A percentile compares a stretch with the other conserved stretches of the same genome.
These are phyloP conservation scores for Danionella cerebrum DNA, from an alignment of 2,113 vertebrate genomes.

Conservation along the genomic window DNA sequence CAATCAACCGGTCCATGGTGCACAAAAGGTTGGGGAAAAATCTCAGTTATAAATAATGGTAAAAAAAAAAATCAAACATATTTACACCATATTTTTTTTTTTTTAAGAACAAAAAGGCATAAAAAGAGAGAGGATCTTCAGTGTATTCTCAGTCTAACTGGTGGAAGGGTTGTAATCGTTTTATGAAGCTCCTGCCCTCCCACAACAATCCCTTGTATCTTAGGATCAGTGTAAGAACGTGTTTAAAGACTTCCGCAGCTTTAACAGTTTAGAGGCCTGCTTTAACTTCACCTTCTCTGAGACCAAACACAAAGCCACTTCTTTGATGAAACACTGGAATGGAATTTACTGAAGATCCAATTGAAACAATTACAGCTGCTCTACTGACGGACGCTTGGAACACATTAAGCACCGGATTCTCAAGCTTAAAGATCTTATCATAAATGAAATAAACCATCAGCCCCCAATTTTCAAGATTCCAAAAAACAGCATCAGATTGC, in stretches of 20 bases:
- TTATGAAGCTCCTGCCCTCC: neutral
- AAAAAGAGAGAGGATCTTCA: neutral
- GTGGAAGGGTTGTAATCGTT: neutral
- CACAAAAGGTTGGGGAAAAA: no score
- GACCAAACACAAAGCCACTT: conserved; percentile 26
- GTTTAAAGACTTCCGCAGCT: conserved; percentile 38
- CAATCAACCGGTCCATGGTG: no score
- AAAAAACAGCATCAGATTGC: neutral
- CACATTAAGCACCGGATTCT: no score
- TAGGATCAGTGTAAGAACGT: conserved; percentile 27
- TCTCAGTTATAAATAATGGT: no score
- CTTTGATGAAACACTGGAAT: neutral
- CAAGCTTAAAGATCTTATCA: no score
- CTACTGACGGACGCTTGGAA: no score
- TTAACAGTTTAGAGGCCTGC: conserved; percentile 34
- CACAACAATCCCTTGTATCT: neutral
- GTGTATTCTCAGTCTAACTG: conserved; percentile 19
- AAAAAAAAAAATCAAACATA: no score
- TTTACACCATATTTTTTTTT: no score
- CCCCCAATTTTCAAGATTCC: no score
- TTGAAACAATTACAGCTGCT: neutral
- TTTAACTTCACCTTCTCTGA: conserved; percentile 33
- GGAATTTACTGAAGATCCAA: conserved; percentile 19
- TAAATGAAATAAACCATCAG: no score
- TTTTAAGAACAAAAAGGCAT: no score